Conservation (phyloP, 1,140 invertebrate species). For the Galendromus occidentalis region DNA sequence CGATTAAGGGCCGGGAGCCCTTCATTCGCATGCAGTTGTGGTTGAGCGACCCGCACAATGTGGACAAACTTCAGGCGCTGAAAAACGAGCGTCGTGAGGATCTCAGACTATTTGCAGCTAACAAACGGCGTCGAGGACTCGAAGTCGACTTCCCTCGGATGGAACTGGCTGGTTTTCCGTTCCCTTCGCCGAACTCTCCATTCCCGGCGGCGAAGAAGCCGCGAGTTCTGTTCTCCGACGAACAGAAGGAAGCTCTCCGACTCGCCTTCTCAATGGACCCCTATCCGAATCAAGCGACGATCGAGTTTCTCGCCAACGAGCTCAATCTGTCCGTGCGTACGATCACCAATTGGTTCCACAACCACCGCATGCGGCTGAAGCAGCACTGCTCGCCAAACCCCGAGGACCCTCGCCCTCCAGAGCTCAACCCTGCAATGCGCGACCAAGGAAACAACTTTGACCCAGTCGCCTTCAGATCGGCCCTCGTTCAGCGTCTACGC, state of each 20-base stretch:
- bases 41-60: constrained; percentile 79
- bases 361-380: constrained; percentile 93
- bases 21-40: constrained; percentile 96
- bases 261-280: constrained; percentile 84
- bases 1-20: constrained; percentile 89
- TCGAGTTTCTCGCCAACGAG: constrained; percentile 79
- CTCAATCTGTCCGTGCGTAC: constrained; percentile 77
- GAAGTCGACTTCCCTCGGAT: constrained; percentile 23
- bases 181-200: background rate
- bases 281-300: constrained; percentile 82
- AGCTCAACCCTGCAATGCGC: constrained; percentile 26
- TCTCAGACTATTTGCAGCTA: constrained; percentile 33
- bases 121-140: constrained; percentile 52
- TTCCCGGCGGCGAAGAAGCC: constrained; percentile 51
- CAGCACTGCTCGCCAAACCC: constrained; percentile 43
- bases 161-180: background rate
- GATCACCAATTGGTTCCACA: constrained; percentile 99
- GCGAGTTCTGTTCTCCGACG: constrained; percentile 83
- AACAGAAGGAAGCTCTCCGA: constrained; percentile 87
- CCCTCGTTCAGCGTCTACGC: constrained; percentile 62
- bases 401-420: constrained; percentile 10
- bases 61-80: constrained; percentile 58
- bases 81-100: constrained; percentile 67
- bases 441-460: constrained; percentile 40
- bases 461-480: constrained; percentile 64